Evolutionary conservation across 2,888 invertebrate genomes (phyloP), one percentile per base, ranked within the genome.

Genomic region (Lysandra coridon): DNA sequence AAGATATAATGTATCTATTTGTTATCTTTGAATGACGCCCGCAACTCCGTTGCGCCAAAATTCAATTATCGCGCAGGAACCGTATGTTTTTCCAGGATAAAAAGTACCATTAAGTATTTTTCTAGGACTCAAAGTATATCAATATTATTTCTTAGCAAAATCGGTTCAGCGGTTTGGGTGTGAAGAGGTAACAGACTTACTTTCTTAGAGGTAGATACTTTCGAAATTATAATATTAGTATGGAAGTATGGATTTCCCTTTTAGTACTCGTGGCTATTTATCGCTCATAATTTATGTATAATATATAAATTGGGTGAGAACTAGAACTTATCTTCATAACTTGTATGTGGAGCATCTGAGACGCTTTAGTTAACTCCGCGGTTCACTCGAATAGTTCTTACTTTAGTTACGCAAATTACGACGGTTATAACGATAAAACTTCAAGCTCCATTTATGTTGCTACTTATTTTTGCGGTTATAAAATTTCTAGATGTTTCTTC

Each of bases 211-310:
- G n/a, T n/a, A n/a, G n/a, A n/a, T 10, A 49, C 49, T 49, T 49
- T 2, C 2, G 49, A 10, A 7, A 2, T 44, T 44, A 44, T 44
- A 44, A 44, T 10, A 44, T 44, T 10, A 44, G 10, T 44, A 44
- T 44, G 10, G 7, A 44, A n/a, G 60, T n/a, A 17, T n/a, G 1
- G 6, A n/a, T 6, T 60, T 60, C n/a, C 17, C 60, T 7, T 23
- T 7, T 62, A 5, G 23, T 62, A 62, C 14, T 7, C 3, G 30
- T 1, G 4, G 3, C 10, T 23, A 81, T 81, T 81, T 81, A 81
- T 92, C 92, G 89, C 89, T 88, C 89, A 93, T 93, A 92, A 94
- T 89, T 92, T 92, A 92, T 92, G 93, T 92, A 93, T 93, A 90
- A 92, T 91, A 89, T 89, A 92, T 88, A 93, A 92, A 94, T 93